These are phyloP conservation scores for Thereva unica DNA, from an alignment of 2,888 invertebrate genomes.

Conservation along the genomic window DNA sequence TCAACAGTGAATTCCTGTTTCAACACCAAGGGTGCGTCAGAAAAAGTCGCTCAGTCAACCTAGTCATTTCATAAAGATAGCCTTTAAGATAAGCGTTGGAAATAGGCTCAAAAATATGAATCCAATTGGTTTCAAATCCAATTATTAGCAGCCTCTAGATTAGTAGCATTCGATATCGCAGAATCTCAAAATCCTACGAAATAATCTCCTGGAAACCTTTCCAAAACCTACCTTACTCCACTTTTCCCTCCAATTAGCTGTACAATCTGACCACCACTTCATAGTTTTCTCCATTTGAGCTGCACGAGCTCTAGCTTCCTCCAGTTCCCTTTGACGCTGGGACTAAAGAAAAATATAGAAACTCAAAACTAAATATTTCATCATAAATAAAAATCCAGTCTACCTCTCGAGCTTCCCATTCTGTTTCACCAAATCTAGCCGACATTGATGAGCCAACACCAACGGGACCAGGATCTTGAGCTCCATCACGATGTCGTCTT, in stretches of 20 bases:
- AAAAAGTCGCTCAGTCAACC: too few species aligned
- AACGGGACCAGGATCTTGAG: slow-evolving; percentile 44
- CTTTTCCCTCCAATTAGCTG: slow-evolving; percentile 93
- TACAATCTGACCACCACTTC: slow-evolving; percentile 99
- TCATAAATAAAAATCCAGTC: background rate
- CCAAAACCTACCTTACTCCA: slow-evolving; percentile 78
- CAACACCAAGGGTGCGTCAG: too few species aligned
- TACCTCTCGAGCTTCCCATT: slow-evolving; percentile 58
- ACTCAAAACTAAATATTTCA: background rate
- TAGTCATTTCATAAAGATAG: too few species aligned
- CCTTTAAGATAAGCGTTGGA: too few species aligned
- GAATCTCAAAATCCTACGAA: too few species aligned
- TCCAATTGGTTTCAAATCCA: too few species aligned
- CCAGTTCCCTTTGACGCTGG: slow-evolving; percentile 72
- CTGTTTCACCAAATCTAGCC: slow-evolving; percentile 54
- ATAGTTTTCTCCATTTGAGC: slow-evolving; percentile 99
- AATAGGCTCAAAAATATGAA: too few species aligned
- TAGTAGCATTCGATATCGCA: too few species aligned
- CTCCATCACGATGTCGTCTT: slow-evolving; percentile 45
- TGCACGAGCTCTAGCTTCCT: slow-evolving; percentile 91
- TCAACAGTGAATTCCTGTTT: too few species aligned
- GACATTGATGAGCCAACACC: slow-evolving; percentile 46
- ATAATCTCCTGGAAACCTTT: background rate
- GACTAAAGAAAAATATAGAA: slow-evolving; percentile 48
- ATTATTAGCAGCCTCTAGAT: too few species aligned